Evolutionary conservation across 2,797 vertebrate species (phyloP).

Genomic region (Alcedo quadribrachys): DNA sequence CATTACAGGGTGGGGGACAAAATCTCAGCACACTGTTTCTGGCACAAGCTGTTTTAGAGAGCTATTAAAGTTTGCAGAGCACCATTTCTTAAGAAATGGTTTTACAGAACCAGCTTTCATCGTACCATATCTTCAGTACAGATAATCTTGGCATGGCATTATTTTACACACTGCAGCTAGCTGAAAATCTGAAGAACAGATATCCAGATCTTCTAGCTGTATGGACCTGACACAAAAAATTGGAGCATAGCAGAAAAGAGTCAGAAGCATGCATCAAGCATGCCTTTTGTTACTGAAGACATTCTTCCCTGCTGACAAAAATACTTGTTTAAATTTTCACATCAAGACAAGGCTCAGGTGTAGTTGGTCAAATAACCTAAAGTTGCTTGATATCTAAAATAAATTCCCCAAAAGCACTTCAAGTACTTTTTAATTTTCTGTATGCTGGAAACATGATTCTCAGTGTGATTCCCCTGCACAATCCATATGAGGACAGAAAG

Average conservation of each 20-base stretch:
- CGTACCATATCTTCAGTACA: not conserved
- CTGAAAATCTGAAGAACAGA: slow-evolving; percentile 20
- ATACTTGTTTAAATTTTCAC: slow-evolving; percentile 61
- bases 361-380: slow-evolving; percentile 56
- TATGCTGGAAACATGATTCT: not conserved
- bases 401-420: not conserved
- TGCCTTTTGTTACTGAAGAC: slow-evolving; percentile 30
- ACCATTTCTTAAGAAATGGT: slow-evolving; percentile 10
- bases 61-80: slow-evolving; percentile 8
- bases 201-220: not conserved
- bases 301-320: slow-evolving; percentile 53
- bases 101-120: slow-evolving; percentile 5
- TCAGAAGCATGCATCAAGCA: slow-evolving; percentile 22
- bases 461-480: not conserved
- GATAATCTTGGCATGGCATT: slow-evolving; percentile 5
- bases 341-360: slow-evolving; percentile 34
- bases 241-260: slow-evolving; percentile 14
- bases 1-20: not conserved
- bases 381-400: slow-evolving; percentile 21
- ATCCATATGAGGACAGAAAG: not conserved
- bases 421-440: slow-evolving; percentile 27
- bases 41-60: slow-evolving; percentile 9
- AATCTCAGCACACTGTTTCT: not conserved
- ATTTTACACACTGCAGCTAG: slow-evolving; percentile 20
- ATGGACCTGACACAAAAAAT: slow-evolving; percentile 36